Base-by-base conservation (phyloP, 2,113 vertebrate species). In the Clinocottus analis region DNA sequence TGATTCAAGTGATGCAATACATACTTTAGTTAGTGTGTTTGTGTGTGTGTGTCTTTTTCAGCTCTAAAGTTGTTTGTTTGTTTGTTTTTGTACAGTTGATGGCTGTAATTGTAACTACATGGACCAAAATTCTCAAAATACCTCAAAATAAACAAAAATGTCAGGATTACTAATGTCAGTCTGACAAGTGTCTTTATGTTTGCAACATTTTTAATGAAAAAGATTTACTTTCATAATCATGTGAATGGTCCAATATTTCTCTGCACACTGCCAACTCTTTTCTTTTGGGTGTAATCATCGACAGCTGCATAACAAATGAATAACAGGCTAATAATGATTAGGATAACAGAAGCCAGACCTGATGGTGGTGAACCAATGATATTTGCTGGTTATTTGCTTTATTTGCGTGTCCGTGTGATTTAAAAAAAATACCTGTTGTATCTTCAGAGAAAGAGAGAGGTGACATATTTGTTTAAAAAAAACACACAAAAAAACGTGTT, bases 261-360 rank as follows among this genome's bases (percentile, higher is more conserved):
- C 60, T 64, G 59, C 69, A 59, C 55, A 64, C 27, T 71, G 45
- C 37, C 29, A 23, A 63, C 59, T 56, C 47, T 25, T 73, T 65
- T 77, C n/a, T 64, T 63, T 77, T 39, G 60, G 33, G 23, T 78
- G 67, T 83, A 86, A 85, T 85, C 63, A 75, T 49, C 55, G 77
- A 61, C 71, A 80, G 83, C 79, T 80, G 62, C 83, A 73, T 75
- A 68, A 63, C 67, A 87, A 85, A 79, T 88, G 60, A 79, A 88
- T 72, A 86, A 59, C 79, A 81, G 77, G 75, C 61, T 77, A 74
- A 77, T 87, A 80, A 74, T 79, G 77, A 83, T 77, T 62, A 66
- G 75, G 45, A 83, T 58, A 82, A 80, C 65, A 79, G 82, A 81
- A 80, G 58, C 49, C 53, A 69, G 76, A 85, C 83, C 59, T 81